Base-by-base conservation (phyloP, 2,797 vertebrate species). In the Sus cebifrons region DNA sequence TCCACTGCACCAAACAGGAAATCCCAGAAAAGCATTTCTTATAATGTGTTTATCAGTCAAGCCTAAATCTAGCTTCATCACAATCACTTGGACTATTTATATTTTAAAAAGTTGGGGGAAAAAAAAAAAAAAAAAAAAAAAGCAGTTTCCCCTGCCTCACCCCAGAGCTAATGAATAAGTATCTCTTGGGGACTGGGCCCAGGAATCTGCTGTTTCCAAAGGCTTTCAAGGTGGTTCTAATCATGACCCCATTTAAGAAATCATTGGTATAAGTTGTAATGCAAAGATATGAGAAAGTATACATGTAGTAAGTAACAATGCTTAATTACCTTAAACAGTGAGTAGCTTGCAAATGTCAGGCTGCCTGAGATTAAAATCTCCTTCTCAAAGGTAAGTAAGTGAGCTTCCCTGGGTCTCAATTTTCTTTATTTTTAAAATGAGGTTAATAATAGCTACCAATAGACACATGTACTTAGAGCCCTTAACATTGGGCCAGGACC, bases 381-480 rank as follows among this genome's bases (percentile, higher is more conserved):
- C 8, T 67, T 95, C 65, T 73, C 71, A 5, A 85, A 15, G 25
- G 65, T 40, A 89, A 49, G 71, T 74, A 36, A 74, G 0, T 27
- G 2, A 44, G 20, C 4, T 27, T 85, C 56, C 90, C 21, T 78
- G 36, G 58, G 29, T 56, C 32, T 86, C 52, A 78, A 27, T 75
- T 83, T 84, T 84, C 60, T 3, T 87, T 54, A 89, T 20, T 78
- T 92, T 79, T 58, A 84, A 92, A 91, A 71, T 77, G 27, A 25
- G 1, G 16, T 65, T 29, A 74, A 8, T 25, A 64, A 77, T 10
- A 90, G 27, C 25, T 70, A 40, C 10, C 60, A 86, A 86, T 10
- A 86, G 68, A 89, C n/a, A 62, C 18, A 58, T 32, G 11, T 8
- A 36, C 0, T 15, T 16, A 74, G 36, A 65, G 23, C 68, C 44